These are phyloP conservation scores for Hylomyscus alleni DNA, from an alignment of 2,797 vertebrate species.

Conservation along the genomic window DNA sequence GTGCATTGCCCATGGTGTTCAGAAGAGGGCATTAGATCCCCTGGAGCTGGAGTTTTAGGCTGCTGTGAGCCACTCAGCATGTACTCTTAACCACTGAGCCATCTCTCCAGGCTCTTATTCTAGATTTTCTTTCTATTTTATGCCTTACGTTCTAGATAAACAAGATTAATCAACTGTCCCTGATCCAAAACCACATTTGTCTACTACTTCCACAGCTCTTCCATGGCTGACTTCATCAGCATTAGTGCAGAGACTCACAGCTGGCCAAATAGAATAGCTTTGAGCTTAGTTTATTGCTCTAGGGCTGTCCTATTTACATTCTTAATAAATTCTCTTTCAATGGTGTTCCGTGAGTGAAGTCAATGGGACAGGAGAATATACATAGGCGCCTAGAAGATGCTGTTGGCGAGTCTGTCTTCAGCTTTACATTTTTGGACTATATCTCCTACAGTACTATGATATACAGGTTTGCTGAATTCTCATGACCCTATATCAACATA, in stretches of 20 bases:
- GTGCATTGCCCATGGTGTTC: not conserved
- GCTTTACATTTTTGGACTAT: not conserved
- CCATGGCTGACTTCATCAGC: not conserved
- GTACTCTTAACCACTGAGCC: not conserved
- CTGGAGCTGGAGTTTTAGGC: not conserved
- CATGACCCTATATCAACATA: not conserved
- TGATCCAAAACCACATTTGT: not conserved
- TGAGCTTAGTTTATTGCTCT: not conserved
- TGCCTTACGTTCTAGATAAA: constrained; percentile 27
- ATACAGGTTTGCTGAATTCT: not conserved
- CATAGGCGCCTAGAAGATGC: fast-evolving
- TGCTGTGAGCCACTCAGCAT: not conserved
- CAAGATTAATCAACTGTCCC: not conserved
- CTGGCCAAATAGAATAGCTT: too few species aligned
- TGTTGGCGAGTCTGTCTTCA: fast-evolving
- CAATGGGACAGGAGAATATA: not conserved
- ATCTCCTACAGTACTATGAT: not conserved
- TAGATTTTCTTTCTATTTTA: not conserved
- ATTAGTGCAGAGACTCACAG: too few species aligned
- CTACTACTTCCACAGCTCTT: not conserved
- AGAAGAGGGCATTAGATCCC: not conserved
- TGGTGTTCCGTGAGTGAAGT: not conserved
- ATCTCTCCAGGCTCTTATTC: not conserved
- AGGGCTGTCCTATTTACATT: not conserved
- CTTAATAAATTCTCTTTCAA: not conserved